Conservation (phyloP, 2,113 vertebrate genomes). For the Asarcornis scutulata region DNA sequence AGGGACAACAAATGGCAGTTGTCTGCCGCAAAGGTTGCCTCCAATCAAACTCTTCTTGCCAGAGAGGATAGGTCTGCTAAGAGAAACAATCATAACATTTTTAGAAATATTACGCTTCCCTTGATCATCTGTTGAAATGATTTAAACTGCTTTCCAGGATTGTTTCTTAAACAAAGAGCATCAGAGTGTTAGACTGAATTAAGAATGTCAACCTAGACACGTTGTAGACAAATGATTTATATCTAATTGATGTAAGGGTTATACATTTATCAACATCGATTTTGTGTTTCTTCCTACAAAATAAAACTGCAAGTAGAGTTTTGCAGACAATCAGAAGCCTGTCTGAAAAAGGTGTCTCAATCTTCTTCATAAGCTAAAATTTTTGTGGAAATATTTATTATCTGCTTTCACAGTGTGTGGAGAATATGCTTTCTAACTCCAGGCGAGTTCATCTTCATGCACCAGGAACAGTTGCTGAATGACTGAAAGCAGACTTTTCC, state of each 20-base stretch:
- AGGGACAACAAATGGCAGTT: constrained; percentile 8
- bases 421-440: not conserved
- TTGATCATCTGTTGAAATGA: not conserved
- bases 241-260: not conserved
- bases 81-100: not conserved
- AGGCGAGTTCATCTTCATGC: constrained; percentile 3
- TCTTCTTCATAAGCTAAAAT: not conserved
- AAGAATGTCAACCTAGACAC: not conserved
- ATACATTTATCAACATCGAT: not conserved
- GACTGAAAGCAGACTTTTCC: not conserved
- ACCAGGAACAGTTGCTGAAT: not conserved
- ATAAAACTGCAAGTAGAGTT: not conserved
- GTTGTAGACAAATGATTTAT: not conserved
- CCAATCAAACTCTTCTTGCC: not conserved
- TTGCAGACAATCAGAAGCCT: not conserved
- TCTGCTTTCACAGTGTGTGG: not conserved
- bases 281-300: not conserved
- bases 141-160: not conserved
- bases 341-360: not conserved
- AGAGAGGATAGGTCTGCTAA: not conserved
- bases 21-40: not conserved
- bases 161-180: constrained; percentile 12
- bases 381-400: constrained; percentile 4
- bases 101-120: not conserved
- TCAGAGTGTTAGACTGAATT: not conserved